Evolutionary conservation across 2,888 invertebrate species (phyloP), one percentile per base, ranked within the genome.

Genomic region (Sinohyriopsis cumingii): DNA sequence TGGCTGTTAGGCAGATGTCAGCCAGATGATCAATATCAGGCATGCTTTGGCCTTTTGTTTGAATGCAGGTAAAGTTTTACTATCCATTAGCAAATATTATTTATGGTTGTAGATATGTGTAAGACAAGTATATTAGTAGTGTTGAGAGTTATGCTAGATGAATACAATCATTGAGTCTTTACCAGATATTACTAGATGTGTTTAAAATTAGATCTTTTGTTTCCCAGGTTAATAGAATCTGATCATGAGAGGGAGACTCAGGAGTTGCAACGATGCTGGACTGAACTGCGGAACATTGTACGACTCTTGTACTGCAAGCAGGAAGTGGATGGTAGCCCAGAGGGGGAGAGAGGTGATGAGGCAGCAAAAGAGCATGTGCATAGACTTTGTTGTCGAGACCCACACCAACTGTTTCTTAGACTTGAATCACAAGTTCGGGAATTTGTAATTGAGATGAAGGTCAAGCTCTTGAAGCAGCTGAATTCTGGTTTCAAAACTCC

Each of bases 371-470:
- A 91, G 60, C 88, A 90, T 56, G 91, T 92, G 61, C 87, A 91
- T 72, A 90, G 91, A 73, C 79, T 91, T 59, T 89, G 88, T 77
- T 78, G 78, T 55, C 82, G 88, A 61, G 93, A 94, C 90, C 92
- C 93, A 55, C 93, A 93, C 86, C 93, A 93, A 85, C 90, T 94
- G 74, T 93, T 93, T 84, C 91, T 93, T 85, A 92, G 93, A 83
- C 88, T 94, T 77, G 93, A 93, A 83, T 92, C 92, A 68, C 92
- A 93, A 84, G 92, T 93, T 45, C 91, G 93, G 80, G 93, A 93
- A 85, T 93, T 93, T 89, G 93, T 93, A 72, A 91, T 93, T 78
- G 93, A 93, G 86, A 92, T 93, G 78, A 93, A 93, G 85, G 92
- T 93, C 83, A 91, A 91, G 73, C 90, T 93, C 73, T 88, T 92